phyloP scores from a whole-genome alignment of 1,140 invertebrate species.

The Papilio glaucus region DNA sequence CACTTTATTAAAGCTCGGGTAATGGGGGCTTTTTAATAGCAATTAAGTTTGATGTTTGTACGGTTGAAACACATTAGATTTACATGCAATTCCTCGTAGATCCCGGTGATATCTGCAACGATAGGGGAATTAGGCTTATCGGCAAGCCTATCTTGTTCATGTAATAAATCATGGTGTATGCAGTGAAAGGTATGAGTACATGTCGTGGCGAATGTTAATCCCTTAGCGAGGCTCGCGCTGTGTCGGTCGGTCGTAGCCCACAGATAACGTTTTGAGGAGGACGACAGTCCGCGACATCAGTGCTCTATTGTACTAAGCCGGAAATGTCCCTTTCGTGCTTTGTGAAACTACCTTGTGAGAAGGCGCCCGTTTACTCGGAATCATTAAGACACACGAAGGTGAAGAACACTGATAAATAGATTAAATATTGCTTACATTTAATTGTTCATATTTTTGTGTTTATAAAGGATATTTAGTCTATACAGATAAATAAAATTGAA shows the following conservation, averaged over 20 bases:
- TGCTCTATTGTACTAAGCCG: constrained; percentile 62
- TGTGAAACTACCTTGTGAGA: neutral
- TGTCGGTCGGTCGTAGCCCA: constrained; percentile 46
- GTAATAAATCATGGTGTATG: constrained; percentile 65
- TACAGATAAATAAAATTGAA: no score
- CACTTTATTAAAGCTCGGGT: constrained; percentile 24
- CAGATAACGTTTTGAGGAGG: constrained; percentile 54
- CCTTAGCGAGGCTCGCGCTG: constrained; percentile 57
- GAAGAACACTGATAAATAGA: neutral
- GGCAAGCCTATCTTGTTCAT: constrained; percentile 46
- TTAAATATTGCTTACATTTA: no score
- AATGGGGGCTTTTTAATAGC: constrained; percentile 30
- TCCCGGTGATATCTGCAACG: constrained; percentile 44
- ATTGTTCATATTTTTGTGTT: no score
- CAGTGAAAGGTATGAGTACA: constrained; percentile 61
- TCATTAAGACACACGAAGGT: neutral
- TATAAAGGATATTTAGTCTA: no score
- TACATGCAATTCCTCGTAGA: constrained; percentile 49
- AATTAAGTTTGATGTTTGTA: constrained; percentile 25
- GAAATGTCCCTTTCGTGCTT: constrained; percentile 52
- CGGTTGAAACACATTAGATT: constrained; percentile 43
- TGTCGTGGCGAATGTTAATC: constrained; percentile 70
- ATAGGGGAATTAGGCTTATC: constrained; percentile 41
- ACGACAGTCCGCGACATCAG: constrained; percentile 40
- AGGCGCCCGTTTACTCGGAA: neutral